Base-by-base conservation (phyloP, 2,888 invertebrate species). In the Stratiomys singularior region DNA sequence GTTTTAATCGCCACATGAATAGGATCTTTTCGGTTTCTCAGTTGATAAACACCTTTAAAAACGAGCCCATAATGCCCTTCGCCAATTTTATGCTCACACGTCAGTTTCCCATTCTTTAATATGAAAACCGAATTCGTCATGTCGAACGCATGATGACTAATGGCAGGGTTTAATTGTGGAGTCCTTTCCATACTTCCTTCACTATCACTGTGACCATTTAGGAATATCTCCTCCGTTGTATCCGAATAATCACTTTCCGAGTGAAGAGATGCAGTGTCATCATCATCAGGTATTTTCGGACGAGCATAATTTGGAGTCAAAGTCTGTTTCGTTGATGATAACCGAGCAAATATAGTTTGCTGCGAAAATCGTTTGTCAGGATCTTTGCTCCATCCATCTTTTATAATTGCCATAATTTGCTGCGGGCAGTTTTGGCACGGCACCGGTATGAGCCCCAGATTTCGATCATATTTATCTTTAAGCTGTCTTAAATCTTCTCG, bases 51-150 rank as follows among this genome's bases (percentile, higher is more conserved):
- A 0, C 95, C 96, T 81, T 91, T 91, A 86, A 91, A 94, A 1
- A 97, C 96, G 83, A 93, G 93, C 0, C 96, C 96, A 85, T 96
- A 96, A 86, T 94, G 94, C 1, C 96, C 96, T 91, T 93, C 85
- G 25, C 87, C 86, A 63, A 85, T 84, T 81, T 83, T 83, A 44
- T 86, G 81, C 60, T 84, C 83, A 76, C 83, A 84, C 56, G 85
- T 83, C 11, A 86, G 81, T 77, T 85, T 84, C 23, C 84, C 85
- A 77, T 84, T 83, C 0, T 81, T 80, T 44, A 86, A 80, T 74
- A 81, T 80, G 60, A 86, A 80, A 0, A 86, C 86, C 30, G 83
- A 83, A 28, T 79, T 82, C 1, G 82, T 83, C 64, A 81, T 82
- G 21, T 58, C 58, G 21, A 83, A 82, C 28, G 58, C 58, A 9